These are phyloP conservation scores for Drosophila neotestacea DNA, from an alignment of 2,888 invertebrate species.

Conservation along the genomic window DNA sequence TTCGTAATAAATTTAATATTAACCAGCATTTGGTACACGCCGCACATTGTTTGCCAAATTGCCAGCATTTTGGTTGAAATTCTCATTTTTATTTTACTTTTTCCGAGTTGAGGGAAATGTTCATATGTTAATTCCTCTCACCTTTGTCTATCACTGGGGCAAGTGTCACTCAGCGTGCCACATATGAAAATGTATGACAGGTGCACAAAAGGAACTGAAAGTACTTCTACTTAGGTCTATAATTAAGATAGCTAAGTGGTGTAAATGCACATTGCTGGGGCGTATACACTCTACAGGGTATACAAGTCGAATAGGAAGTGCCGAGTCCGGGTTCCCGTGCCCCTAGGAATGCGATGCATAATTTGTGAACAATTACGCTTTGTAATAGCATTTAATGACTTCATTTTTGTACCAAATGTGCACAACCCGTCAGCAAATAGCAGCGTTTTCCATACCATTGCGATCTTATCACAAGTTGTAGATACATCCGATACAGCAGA, in stretches of 20 bases:
- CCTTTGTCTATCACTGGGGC: constrained; percentile 32
- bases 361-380: constrained; percentile 81
- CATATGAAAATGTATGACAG: constrained; percentile 55
- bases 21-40: constrained; percentile 60
- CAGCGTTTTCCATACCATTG: constrained; percentile 41
- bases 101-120: neutral
- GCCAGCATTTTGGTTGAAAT: constrained; percentile 45
- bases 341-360: constrained; percentile 55
- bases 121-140: constrained; percentile 57
- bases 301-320: constrained; percentile 42
- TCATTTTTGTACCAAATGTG: constrained; percentile 62
- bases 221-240: constrained; percentile 51
- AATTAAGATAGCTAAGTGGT: constrained; percentile 74
- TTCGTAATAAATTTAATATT: constrained; percentile 76
- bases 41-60: constrained; percentile 55
- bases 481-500: constrained; percentile 11
- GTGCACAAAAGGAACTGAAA: constrained; percentile 55
- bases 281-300: constrained; percentile 31
- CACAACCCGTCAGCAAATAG: constrained; percentile 30
- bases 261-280: constrained; percentile 67
- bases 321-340: constrained; percentile 34
- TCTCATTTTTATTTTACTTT: neutral
- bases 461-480: constrained; percentile 58
- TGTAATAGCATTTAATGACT: constrained; percentile 81
- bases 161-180: constrained; percentile 65